Base-by-base conservation (phyloP, 2,888 invertebrate species). In the Leucoma salicis region DNA sequence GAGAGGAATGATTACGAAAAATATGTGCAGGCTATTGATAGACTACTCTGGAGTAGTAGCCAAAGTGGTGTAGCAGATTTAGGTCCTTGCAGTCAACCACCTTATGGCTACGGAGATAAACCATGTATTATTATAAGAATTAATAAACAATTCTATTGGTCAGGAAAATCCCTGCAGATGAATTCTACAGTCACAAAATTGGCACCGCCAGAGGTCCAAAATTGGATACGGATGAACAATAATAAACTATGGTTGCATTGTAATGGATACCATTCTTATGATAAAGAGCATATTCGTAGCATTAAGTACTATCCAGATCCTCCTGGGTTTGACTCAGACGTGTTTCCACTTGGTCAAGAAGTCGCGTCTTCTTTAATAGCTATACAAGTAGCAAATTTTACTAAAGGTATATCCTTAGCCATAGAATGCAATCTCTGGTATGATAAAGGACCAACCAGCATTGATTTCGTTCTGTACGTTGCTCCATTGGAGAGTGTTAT, bases 341-440 rank as follows among this genome's bases (percentile, higher is more conserved):
- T 61, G 14, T 86, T 78, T 39, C 83, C 88, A 3, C 42, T 82
- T 5, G 53, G 63, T 14, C 59, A 60, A 41, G 46, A 57, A 10
- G 51, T 39, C 4, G 51, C 61, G 5, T 70, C 80, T 1, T 84
- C 82, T 2, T 51, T 87, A 13, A 56, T 87, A 8, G 87, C 81
- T 3, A 54, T 88, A 25, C 88, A 87, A 49, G 63, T 89, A 43
- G 70, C 74, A 0, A 63, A 78, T 38, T 85, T 84, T 47, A 79
- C 86, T 0, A 29, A 74, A 10, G 83, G 82, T 0, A 39, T 87
- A 15, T 83, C 88, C 0, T 47, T 89, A 33, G 67, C 75, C 1
- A 48, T 89, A 29, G 63, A 82, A 53, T 88, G 88, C 53, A 78
- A 74, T 29, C 64, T 89, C 6, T 88, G 82, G 81, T 83, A 83